Evolutionary conservation across 2,888 invertebrate species (phyloP).

Genomic region (Hemaris fuciformis): DNA sequence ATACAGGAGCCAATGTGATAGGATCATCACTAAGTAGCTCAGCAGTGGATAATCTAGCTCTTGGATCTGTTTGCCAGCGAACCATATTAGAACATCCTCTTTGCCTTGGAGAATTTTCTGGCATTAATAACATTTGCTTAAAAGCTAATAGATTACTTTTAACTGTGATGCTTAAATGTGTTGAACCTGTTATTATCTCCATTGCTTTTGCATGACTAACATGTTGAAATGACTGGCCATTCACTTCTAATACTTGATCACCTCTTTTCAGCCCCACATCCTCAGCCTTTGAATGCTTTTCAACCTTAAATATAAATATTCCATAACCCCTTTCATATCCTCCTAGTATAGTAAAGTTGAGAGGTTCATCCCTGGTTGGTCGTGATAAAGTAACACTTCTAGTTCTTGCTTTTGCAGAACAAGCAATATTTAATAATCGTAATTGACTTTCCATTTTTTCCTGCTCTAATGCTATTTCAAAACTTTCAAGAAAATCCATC

Average conservation of each 20-base stretch:
- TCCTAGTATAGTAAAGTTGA: slow-evolving; percentile 96
- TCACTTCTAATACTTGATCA: slow-evolving; percentile 98
- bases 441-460: slow-evolving; percentile 93
- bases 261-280: slow-evolving; percentile 97
- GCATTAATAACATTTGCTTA: slow-evolving; percentile 85
- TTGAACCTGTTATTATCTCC: slow-evolving; percentile 95
- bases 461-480: slow-evolving; percentile 91
- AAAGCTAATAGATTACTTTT: slow-evolving; percentile 97
- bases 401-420: slow-evolving; percentile 97
- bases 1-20: slow-evolving; percentile 69
- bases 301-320: slow-evolving; percentile 97
- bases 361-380: slow-evolving; percentile 94
- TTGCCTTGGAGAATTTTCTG: slow-evolving; percentile 91
- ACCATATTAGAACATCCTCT: slow-evolving; percentile 85
- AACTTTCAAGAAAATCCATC: slow-evolving; percentile 97
- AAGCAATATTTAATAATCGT: slow-evolving; percentile 95
- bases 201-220: slow-evolving; percentile 95
- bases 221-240: slow-evolving; percentile 97
- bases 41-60: slow-evolving; percentile 89
- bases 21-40: slow-evolving; percentile 83
- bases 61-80: slow-evolving; percentile 85
- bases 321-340: slow-evolving; percentile 96
- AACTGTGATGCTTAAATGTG: slow-evolving; percentile 97
- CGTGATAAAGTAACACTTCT: slow-evolving; percentile 95
- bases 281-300: slow-evolving; percentile 95